A percentile compares a stretch with the other conserved stretches of the same genome.
Conservation (phyloP, 2,797 vertebrate genomes). For the Myiotriccus ornatus region DNA sequence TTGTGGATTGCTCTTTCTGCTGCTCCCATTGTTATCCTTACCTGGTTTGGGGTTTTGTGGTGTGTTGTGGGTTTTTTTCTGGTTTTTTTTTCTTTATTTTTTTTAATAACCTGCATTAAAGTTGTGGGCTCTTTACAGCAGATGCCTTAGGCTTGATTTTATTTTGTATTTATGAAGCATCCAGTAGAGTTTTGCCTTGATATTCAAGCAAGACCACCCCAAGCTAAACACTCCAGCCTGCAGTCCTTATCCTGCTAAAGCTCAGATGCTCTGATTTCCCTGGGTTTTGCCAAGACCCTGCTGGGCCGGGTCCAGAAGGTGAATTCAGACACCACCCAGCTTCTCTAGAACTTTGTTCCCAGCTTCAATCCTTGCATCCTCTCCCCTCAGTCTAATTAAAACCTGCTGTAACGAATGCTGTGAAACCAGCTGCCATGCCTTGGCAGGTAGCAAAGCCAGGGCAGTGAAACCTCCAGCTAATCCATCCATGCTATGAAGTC, state of each 20-base stretch:
- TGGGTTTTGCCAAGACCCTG: neutral
- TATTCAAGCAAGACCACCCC: neutral
- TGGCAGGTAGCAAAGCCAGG: conserved; percentile 24
- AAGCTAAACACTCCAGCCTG: neutral
- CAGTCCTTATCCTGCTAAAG: neutral
- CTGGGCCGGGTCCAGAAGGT: neutral
- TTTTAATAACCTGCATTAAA: neutral
- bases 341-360: conserved; percentile 16
- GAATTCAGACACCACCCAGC: neutral
- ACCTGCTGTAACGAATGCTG: neutral
- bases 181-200: neutral
- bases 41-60: neutral
- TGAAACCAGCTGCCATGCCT: conserved; percentile 32
- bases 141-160: neutral
- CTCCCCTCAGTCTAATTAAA: conserved; percentile 44
- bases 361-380: conserved; percentile 2
- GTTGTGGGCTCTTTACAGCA: neutral
- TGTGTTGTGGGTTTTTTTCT: neutral
- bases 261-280: neutral
- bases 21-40: neutral
- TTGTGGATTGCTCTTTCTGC: neutral
- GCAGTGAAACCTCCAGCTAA: conserved; percentile 40
- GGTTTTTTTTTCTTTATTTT: accelerated
- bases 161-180: neutral
- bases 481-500: conserved; percentile 56